Base-by-base conservation (phyloP, 2,113 vertebrate species). In the Xenopus laevis region DNA sequence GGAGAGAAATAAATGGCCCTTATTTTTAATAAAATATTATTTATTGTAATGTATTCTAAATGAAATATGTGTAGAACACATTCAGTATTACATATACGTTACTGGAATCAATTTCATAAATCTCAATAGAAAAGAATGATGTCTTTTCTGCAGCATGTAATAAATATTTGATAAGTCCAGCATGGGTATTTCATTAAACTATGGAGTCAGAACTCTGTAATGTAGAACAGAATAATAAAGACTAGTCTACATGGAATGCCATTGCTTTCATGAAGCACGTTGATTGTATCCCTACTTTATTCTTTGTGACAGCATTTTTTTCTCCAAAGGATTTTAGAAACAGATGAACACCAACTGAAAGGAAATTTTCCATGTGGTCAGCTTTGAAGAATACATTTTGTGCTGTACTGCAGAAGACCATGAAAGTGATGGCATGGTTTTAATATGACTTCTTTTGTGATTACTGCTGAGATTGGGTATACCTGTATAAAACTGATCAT, bases 131-230 rank as follows among this genome's bases (percentile, higher is more conserved):
- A 18, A 55, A n/a, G 53, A 55, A 55, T 55, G 53, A 55, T 55
- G 53, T 16, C 53, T 16, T 8, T 16, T 1, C 8, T n/a, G 53
- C 53, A 55, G 53, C 53, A 55, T 55, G 53, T 55, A 3, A 55
- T 55, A 55, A 55, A 55, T 55, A n/a, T 55, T 55, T 55, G 53
- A 55, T 55, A n/a, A 55, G 53, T n/a, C 53, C 53, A 55, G 17
- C 53, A n/a, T 55, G 12, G 53, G 13, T 55, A 9, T 55, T 55
- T 55, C 7, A 55, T 55, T 55, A 55, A 16, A 55, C 53, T n/a
- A 9, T 16, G 16, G 15, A n/a, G 53, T n/a, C 15, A n/a, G 17
- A 55, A n/a, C 53, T n/a, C 13, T n/a, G 17, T 55, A 55, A 55
- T 55, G 10, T 50, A 50, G 15, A 50, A 50, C 47, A 50, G 15